Conservation (phyloP, 2,113 vertebrate species). For the Mola mola region DNA sequence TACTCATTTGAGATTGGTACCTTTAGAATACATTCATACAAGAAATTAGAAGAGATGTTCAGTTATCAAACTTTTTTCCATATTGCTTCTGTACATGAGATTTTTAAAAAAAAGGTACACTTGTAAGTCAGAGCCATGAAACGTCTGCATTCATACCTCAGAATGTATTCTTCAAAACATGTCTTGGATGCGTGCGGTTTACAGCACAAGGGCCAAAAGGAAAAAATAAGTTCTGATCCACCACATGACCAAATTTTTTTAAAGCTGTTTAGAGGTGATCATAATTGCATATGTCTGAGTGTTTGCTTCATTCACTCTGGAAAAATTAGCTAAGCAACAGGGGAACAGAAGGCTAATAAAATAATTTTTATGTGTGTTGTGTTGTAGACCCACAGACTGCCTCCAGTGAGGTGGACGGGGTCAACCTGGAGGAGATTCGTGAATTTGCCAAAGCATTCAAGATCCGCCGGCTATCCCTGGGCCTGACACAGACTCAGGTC, state of each 20-base stretch:
- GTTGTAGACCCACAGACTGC: slow-evolving; percentile 94
- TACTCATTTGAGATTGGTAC: not conserved
- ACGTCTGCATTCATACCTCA: slow-evolving; percentile 47
- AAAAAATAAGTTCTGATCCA: slow-evolving; percentile 56
- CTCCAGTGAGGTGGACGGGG: slow-evolving; percentile 97
- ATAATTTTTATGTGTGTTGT: slow-evolving; percentile 53
- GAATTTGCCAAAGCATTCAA: slow-evolving; percentile 99
- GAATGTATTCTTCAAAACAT: slow-evolving; percentile 47
- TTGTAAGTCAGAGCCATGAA: slow-evolving; percentile 36
- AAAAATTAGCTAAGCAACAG: slow-evolving; percentile 36
- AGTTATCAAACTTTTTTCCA: slow-evolving; percentile 20
- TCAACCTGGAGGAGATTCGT: slow-evolving; percentile 99
- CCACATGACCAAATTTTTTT: slow-evolving; percentile 20
- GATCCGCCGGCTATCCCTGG: slow-evolving; percentile 98
- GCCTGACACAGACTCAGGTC: slow-evolving; percentile 99
- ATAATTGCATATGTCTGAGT: slow-evolving; percentile 33
- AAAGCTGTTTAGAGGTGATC: slow-evolving; percentile 31
- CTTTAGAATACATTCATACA: slow-evolving; percentile 4
- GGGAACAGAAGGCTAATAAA: slow-evolving; percentile 60
- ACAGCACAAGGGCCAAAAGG: slow-evolving; percentile 22
- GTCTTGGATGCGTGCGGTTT: slow-evolving; percentile 30
- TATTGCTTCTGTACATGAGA: slow-evolving; percentile 34
- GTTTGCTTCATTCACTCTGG: slow-evolving; percentile 51
- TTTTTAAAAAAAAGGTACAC: slow-evolving; percentile 16
- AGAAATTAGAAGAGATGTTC: slow-evolving; percentile 1